Evolutionary conservation across 2,113 vertebrate species (phyloP).

Genomic region (Seriola dumerili): DNA sequence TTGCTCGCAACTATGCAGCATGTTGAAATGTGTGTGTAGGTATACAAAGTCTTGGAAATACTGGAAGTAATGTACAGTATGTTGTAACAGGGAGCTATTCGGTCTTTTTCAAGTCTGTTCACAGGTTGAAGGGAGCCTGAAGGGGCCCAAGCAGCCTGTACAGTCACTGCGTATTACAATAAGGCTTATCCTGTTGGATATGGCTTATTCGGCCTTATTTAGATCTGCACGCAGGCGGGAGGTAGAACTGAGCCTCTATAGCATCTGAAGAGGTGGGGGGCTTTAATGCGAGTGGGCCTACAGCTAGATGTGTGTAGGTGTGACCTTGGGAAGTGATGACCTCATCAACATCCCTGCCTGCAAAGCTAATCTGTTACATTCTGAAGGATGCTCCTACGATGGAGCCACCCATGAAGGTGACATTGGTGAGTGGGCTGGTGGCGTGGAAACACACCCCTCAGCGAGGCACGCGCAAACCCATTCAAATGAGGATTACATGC

Average conservation of each 20-base stretch:
- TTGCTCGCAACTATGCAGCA: background rate
- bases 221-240: conserved; percentile 52
- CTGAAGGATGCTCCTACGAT: conserved; percentile 80
- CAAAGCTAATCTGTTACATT: conserved; percentile 83
- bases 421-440: conserved; percentile 70
- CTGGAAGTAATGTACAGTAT: conserved; percentile 24
- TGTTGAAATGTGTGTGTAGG: background rate
- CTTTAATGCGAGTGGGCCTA: conserved; percentile 51
- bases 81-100: background rate
- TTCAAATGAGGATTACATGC: conserved; percentile 44
- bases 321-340: conserved; percentile 84
- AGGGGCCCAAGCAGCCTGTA: conserved; percentile 28
- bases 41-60: conserved; percentile 33
- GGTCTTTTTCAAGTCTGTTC: conserved; percentile 4
- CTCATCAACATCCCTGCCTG: conserved; percentile 82
- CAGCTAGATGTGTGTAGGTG: conserved; percentile 68
- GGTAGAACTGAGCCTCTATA: conserved; percentile 50
- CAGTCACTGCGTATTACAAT: conserved; percentile 38
- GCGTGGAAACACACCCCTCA: conserved; percentile 52
- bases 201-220: conserved; percentile 66
- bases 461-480: conserved; percentile 42
- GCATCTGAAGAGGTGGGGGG: conserved; percentile 50
- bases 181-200: conserved; percentile 50
- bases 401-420: conserved; percentile 83
- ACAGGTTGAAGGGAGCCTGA: conserved; percentile 34